Evolutionary conservation across 2,113 vertebrate species (phyloP).

Genomic region (Athene noctua): DNA sequence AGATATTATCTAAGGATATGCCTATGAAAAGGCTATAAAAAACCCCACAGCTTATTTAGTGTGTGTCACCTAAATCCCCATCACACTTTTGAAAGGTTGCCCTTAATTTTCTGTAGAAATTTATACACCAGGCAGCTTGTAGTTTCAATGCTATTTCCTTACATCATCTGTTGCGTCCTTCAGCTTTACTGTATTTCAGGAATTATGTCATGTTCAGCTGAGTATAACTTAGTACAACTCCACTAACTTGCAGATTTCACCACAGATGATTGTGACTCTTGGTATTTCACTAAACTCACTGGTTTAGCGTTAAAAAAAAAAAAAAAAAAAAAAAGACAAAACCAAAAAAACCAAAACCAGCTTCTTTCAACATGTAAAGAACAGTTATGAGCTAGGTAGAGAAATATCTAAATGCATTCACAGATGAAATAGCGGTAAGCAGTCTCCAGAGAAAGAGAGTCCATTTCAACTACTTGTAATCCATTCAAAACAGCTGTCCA

Average conservation of each 20-base stretch:
- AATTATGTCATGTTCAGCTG: neutral
- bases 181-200: neutral
- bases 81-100: neutral
- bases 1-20: neutral
- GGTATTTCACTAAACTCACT: neutral
- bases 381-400: neutral
- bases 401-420: neutral
- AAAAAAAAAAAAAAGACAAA: neutral
- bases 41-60: neutral
- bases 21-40: neutral
- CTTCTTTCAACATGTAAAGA: neutral
- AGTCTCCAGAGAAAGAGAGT: neutral
- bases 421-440: neutral
- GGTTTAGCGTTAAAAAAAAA: neutral
- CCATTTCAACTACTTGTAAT: neutral
- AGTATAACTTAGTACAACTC: neutral
- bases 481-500: neutral
- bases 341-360: neutral
- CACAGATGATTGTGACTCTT: neutral
- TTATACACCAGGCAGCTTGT: neutral
- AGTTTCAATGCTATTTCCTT: neutral
- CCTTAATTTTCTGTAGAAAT: neutral
- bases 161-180: neutral
- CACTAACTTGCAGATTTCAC: neutral
- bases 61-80: neutral